These are phyloP conservation scores for Ophiothrix spiculata DNA, from an alignment of 35 echinoderm and acorn worm species.

Conservation along the genomic window DNA sequence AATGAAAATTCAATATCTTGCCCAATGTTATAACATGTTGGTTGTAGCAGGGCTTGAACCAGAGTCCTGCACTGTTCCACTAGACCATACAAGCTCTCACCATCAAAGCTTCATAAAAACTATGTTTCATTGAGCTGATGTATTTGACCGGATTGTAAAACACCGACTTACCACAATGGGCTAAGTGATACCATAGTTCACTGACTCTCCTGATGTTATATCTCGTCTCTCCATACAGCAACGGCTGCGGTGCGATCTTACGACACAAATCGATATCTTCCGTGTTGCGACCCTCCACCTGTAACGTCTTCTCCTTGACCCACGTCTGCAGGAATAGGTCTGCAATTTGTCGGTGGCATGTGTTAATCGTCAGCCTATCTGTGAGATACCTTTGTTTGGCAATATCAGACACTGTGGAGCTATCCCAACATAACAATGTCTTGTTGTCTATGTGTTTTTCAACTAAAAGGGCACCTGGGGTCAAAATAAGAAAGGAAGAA, in stretches of 20 bases:
- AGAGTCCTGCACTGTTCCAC: too few species aligned
- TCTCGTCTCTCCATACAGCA: conserved; percentile 84
- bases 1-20: too few species aligned
- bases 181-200: conserved; percentile 91
- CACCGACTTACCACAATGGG: conserved; percentile 79
- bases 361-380: conserved; percentile 31
- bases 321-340: conserved; percentile 68
- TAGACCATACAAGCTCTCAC: too few species aligned
- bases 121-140: too few species aligned
- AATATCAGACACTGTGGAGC: conserved; percentile 49
- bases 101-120: too few species aligned
- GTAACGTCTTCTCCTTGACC: conserved; percentile 66
- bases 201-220: conserved; percentile 84
- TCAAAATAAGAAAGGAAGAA: too few species aligned
- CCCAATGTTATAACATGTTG: too few species aligned
- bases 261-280: conserved; percentile 47
- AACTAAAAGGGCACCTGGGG: conserved; percentile 69
- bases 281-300: conserved; percentile 41
- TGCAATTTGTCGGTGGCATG: conserved; percentile 45
- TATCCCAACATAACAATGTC: conserved; percentile 73
- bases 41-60: too few species aligned
- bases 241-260: conserved; percentile 75
- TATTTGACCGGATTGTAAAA: too few species aligned
- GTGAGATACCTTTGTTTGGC: conserved; percentile 65
- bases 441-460: conserved; percentile 77